phyloP scores from a whole-genome alignment of 2,113 vertebrate species.

The Nansenia antarctica region DNA sequence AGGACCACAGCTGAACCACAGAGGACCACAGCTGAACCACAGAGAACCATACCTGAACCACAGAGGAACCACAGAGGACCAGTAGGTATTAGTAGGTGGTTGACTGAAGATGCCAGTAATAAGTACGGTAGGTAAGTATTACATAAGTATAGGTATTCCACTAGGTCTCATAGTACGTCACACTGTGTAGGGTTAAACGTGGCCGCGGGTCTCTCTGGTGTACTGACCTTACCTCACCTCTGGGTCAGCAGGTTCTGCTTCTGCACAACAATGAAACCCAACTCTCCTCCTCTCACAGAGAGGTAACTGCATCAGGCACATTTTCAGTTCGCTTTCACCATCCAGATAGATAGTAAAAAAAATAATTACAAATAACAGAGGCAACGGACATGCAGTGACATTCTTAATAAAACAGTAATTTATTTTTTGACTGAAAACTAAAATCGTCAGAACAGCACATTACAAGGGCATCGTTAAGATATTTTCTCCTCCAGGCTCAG shows the following conservation, averaged over 20 bases:
- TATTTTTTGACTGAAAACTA: constrained; percentile 74
- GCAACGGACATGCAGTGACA: neutral
- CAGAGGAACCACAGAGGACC: no score
- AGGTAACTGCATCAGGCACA: neutral
- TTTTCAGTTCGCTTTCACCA: neutral
- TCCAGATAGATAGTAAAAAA: neutral
- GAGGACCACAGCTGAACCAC: no score
- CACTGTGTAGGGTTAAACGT: no score
- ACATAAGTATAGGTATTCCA: no score
- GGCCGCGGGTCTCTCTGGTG: no score
- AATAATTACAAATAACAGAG: neutral
- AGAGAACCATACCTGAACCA: no score
- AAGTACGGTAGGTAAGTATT: no score
- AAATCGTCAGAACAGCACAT: constrained; percentile 74
- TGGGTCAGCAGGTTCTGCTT: neutral
- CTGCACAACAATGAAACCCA: neutral
- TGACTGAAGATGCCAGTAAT: no score
- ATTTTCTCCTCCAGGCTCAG: constrained; percentile 77
- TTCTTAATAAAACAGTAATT: constrained; percentile 74
- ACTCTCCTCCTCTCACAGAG: no score
- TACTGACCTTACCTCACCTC: neutral
- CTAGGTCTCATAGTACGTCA: no score
- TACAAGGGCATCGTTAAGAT: constrained; percentile 71
- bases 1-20: no score
- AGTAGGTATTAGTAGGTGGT: no score